A percentile compares a stretch with the other conserved stretches of the same genome.
phyloP scores from a whole-genome alignment of 1,140 invertebrate species.

The Parapsyche elsis region DNA sequence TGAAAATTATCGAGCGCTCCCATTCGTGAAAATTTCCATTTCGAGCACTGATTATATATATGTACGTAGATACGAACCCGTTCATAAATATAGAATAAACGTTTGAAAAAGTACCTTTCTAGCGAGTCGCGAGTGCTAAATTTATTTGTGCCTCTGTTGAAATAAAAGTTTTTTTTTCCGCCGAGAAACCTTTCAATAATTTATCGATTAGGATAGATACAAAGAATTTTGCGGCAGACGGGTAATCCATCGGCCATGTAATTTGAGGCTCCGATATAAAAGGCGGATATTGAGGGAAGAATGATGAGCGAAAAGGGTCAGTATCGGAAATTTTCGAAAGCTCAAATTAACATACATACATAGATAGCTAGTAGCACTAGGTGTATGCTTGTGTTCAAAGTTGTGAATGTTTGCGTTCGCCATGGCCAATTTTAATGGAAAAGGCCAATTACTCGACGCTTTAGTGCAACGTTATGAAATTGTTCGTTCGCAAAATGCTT shows the following conservation, averaged over 20 bases:
- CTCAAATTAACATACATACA: background rate
- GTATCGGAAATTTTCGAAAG: background rate
- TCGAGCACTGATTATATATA: background rate
- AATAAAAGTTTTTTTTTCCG: background rate
- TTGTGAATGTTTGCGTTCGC: too few species aligned
- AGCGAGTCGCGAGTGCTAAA: background rate
- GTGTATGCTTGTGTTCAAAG: background rate
- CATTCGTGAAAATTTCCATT: too few species aligned
- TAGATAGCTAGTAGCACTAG: too few species aligned
- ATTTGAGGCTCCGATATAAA: background rate
- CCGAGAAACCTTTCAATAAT: slow-evolving; percentile 6
- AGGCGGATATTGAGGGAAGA: slow-evolving; percentile 5
- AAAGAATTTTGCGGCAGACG: background rate
- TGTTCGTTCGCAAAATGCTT: too few species aligned
- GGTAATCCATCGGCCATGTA: slow-evolving; percentile 14
- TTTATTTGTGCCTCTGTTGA: background rate
- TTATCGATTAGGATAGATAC: slow-evolving; percentile 25
- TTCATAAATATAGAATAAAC: background rate
- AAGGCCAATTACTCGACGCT: too few species aligned
- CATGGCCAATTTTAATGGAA: too few species aligned
- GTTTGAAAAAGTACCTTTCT: too few species aligned
- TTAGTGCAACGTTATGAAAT: too few species aligned
- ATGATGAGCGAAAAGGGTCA: background rate
- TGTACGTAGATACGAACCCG: background rate
- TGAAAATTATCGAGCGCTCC: background rate